Percentiles rank a stretch among this genome's conserved stretches.
phyloP scores from a whole-genome alignment of 64 coral and sea anemone species.

The Anthopleura sola region DNA sequence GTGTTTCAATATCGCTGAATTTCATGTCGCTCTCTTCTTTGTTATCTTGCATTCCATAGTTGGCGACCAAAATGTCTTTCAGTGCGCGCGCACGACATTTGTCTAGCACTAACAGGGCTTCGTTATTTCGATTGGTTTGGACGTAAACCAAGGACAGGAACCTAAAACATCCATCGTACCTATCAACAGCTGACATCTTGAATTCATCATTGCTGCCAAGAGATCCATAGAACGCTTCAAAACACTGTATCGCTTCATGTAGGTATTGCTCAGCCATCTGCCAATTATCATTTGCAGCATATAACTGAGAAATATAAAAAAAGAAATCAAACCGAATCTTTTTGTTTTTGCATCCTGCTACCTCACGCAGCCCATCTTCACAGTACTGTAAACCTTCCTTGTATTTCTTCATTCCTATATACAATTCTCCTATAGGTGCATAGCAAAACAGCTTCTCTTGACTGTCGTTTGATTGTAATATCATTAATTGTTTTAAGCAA shows the following conservation, averaged over 20 bases:
- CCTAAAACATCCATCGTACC: background rate
- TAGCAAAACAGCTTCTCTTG: background rate
- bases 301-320: background rate
- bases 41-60: background rate
- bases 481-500: background rate
- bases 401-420: background rate
- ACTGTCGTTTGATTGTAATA: background rate
- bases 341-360: background rate
- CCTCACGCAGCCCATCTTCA: background rate
- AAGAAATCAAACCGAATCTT: background rate
- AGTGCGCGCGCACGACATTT: slow-evolving; percentile 42
- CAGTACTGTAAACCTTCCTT: background rate
- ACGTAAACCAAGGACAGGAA: background rate
- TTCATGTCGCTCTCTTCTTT: background rate
- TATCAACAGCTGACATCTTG: background rate
- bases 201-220: background rate
- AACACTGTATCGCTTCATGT: background rate
- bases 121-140: background rate
- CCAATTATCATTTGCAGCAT: background rate
- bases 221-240: background rate
- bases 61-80: background rate
- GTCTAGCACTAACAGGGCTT: slow-evolving; percentile 32
- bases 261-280: background rate
- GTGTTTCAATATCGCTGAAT: background rate
- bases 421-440: background rate